Conservation (phyloP, 2,113 vertebrate genomes). For the Acanthisitta chloris region DNA sequence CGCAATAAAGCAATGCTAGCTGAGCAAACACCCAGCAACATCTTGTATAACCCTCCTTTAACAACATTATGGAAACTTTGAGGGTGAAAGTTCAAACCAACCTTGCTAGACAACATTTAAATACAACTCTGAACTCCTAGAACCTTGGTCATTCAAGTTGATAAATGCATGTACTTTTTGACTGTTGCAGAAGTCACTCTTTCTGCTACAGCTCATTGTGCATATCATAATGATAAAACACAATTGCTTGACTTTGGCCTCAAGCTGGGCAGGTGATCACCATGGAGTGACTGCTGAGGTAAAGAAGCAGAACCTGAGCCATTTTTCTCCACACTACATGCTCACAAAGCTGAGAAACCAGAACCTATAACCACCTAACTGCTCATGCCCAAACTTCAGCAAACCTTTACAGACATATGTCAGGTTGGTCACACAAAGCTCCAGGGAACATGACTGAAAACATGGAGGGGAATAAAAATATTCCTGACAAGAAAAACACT, state of each 20-base stretch:
- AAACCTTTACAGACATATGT: rapidly evolving
- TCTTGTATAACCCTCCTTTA: neutral
- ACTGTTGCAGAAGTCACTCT: neutral
- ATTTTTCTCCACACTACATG: neutral
- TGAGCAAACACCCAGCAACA: neutral
- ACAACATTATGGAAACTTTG: neutral
- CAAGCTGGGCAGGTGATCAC: neutral
- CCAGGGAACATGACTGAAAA: neutral
- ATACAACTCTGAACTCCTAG: neutral
- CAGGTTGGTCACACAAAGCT: neutral
- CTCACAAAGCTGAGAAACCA: neutral
- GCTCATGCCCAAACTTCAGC: neutral
- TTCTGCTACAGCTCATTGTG: neutral
- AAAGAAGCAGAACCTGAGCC: neutral
- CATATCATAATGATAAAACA: rapidly evolving
- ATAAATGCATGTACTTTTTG: neutral
- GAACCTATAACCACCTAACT: neutral
- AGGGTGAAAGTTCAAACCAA: neutral
- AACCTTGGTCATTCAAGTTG: neutral
- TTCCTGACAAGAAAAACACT: neutral
- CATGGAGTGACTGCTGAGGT: neutral
- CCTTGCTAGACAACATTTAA: neutral
- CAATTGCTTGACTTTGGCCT: neutral
- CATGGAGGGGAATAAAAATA: rapidly evolving
- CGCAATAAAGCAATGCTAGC: neutral